Base-by-base conservation (phyloP, 2,113 vertebrate species). In the Theropithecus gelada region DNA sequence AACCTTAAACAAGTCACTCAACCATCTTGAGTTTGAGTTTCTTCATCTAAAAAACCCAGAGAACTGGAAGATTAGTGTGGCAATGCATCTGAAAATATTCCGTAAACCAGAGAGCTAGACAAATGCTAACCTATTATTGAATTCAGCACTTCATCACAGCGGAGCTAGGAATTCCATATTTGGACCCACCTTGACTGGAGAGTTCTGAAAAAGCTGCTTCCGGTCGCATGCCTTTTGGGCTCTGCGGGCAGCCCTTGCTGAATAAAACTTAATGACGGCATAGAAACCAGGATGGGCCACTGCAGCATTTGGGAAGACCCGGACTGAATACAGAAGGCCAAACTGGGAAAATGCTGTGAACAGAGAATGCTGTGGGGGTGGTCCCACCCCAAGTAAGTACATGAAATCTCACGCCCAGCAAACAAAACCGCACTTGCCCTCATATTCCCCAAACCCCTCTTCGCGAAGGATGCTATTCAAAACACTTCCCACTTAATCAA, bases 191-290 rank as follows among this genome's bases (percentile, higher is more conserved):
- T 99, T 99, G 59, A 99, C 73, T 0, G 99, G 98, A 6, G 97
- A 78, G 8, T 90, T 97, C 97, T 99, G 99, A 43, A 99, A 99
- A 64, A 99, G 98, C 2, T 68, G 81, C 23, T 94, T 97, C 88
- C 96, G 96, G 0, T 99, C 92, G 1, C 99, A 99, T 0, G 79
- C 50, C 0, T 2, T 93, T 66, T 99, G 99, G 5, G 99, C 99
- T 92, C 95, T 97, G 5, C 95, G 55, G 0, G 99, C 99, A 48
- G 99, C 99, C 22, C 90, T 88, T 0, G 98, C 97, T 0, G 99
- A 99, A 92, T 98, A 99, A 95, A 99, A 99, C 97, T 99, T 99
- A 61, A 99, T 18, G 40, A 99, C 6, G 2, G 99, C 98, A 0
- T 98, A 99, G 98, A 98, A 99, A 0, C 99, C 99, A 0, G 99